Conservation (phyloP, 2,797 vertebrate genomes). For the Semaprochilodus insignis region DNA sequence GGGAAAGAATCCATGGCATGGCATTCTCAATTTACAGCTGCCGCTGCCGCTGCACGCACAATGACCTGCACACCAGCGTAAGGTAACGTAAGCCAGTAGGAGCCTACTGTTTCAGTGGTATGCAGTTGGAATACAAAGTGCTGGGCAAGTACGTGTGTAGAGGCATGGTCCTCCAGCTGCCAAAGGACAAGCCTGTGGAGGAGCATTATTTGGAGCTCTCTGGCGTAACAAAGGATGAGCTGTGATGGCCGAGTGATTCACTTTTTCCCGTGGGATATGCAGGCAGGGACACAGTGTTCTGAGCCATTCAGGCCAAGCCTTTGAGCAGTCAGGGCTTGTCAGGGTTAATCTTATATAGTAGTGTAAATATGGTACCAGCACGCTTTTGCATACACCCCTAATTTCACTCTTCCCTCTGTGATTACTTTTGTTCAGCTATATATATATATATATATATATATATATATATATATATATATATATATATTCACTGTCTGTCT, state of each 20-base stretch:
- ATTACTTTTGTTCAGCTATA: neutral
- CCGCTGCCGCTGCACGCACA: neutral
- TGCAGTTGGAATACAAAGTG: slow-evolving; percentile 15
- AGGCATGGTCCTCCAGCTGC: slow-evolving; percentile 8
- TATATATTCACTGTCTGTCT: too few relatives aligned
- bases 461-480: too few relatives aligned
- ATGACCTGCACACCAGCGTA: slow-evolving; percentile 16
- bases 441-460: too few relatives aligned
- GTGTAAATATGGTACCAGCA: slow-evolving; percentile 30
- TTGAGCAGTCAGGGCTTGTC: slow-evolving; percentile 36
- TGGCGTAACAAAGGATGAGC: slow-evolving; percentile 41
- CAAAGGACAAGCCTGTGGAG: slow-evolving; percentile 31
- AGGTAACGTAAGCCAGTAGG: slow-evolving; percentile 11
- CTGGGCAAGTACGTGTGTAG: slow-evolving; percentile 20
- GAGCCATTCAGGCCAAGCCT: slow-evolving; percentile 29
- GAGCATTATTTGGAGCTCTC: slow-evolving; percentile 22
- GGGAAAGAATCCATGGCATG: slow-evolving; percentile 18
- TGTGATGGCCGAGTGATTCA: slow-evolving; percentile 55
- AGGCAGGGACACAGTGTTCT: slow-evolving; percentile 44
- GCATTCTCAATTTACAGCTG: slow-evolving; percentile 24
- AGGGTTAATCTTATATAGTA: slow-evolving; percentile 37
- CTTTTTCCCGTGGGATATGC: slow-evolving; percentile 29
- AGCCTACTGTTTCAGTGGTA: slow-evolving; percentile 14
- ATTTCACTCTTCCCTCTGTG: neutral
- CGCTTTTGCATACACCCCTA: neutral